These are phyloP conservation scores for Zhuqinia jingwanae DNA, from an alignment of 2,888 invertebrate genomes.

Conservation along the genomic window DNA sequence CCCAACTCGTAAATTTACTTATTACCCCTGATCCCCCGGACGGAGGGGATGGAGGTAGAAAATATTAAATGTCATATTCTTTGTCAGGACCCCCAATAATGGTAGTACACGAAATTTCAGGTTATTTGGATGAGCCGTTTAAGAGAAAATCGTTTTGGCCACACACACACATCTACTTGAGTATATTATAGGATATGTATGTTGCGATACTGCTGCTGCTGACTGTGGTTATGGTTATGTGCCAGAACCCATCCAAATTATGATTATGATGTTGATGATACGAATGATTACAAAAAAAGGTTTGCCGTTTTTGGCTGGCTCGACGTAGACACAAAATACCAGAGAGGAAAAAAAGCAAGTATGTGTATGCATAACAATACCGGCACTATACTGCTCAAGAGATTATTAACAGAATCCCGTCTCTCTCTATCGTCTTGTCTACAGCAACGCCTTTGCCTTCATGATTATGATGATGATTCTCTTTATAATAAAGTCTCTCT, in stretches of 20 bases:
- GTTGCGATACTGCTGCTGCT: slow-evolving; percentile 30
- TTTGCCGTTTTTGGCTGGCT: slow-evolving; percentile 67
- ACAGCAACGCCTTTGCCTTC: not conserved
- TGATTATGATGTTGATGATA: slow-evolving; percentile 30
- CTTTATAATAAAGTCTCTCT: slow-evolving; percentile 10
- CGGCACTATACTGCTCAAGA: too few species aligned
- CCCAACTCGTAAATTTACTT: too few species aligned
- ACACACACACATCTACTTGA: too few species aligned
- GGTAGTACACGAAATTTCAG: too few species aligned
- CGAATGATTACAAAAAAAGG: slow-evolving; percentile 38
- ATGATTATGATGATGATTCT: not conserved
- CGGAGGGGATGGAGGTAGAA: too few species aligned
- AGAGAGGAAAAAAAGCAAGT: slow-evolving; percentile 11
- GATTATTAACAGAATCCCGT: slow-evolving; percentile 5
- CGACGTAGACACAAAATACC: not conserved
- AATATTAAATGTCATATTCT: too few species aligned
- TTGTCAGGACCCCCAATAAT: too few species aligned
- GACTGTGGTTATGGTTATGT: slow-evolving; percentile 39
- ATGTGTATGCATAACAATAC: slow-evolving; percentile 10
- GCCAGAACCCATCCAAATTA: slow-evolving; percentile 30
- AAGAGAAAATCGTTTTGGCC: too few species aligned
- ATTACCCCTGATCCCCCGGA: too few species aligned
- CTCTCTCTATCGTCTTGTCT: not conserved
- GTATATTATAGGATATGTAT: too few species aligned
- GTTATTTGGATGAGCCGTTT: too few species aligned